A percentile compares a stretch with the other conserved stretches of the same genome.
Conservation (phyloP, 2,888 invertebrate genomes). For the Thymelicus sylvestris region DNA sequence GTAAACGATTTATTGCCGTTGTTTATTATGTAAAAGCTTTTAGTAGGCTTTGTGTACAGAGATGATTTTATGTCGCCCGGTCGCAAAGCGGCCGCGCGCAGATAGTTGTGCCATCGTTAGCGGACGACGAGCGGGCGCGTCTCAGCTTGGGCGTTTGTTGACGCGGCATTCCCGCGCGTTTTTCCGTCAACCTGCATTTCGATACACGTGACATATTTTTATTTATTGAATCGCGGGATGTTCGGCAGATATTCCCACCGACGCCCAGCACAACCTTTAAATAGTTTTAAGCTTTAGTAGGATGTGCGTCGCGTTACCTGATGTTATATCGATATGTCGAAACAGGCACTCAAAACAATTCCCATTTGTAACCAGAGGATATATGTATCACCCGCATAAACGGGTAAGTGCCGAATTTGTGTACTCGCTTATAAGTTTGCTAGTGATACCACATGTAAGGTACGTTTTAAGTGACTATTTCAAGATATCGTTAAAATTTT, state of each 20-base stretch:
- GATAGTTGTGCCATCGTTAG: conserved; percentile 70
- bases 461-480: conserved; percentile 48
- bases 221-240: conserved; percentile 70
- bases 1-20: conserved; percentile 76
- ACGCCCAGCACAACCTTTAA: conserved; percentile 70
- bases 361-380: conserved; percentile 5
- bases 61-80: conserved; percentile 61
- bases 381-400: background rate
- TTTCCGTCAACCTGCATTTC: conserved; percentile 60
- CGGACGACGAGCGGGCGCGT: conserved; percentile 46
- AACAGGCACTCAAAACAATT: conserved; percentile 50
- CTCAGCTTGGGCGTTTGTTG: background rate
- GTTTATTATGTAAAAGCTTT: conserved; percentile 70
- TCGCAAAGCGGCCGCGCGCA: conserved; percentile 68
- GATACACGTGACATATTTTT: conserved; percentile 67
- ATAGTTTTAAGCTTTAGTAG: conserved; percentile 65
- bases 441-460: background rate
- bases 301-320: conserved; percentile 80
- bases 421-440: background rate
- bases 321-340: conserved; percentile 58
- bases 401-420: background rate
- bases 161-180: conserved; percentile 38
- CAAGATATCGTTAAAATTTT: conserved; percentile 51
- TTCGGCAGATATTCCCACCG: conserved; percentile 77
- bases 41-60: conserved; percentile 67